Evolutionary conservation across 1,140 invertebrate genomes (phyloP).

Genomic region (Whitmania pigra): DNA sequence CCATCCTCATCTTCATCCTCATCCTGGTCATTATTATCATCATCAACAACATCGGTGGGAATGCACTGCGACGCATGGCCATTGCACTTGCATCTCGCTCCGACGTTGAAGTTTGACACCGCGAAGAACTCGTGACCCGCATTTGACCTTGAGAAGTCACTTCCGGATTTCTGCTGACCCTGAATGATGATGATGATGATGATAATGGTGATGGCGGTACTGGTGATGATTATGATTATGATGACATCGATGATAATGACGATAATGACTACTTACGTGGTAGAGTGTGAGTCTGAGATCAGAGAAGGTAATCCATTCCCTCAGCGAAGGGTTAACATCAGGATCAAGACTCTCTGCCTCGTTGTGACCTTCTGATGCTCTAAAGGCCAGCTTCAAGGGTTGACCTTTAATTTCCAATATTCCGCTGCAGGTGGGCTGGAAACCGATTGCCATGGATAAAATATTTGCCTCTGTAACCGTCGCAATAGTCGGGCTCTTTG

Average conservation of each 20-base stretch:
- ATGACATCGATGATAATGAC: neutral
- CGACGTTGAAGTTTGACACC: constrained; percentile 86
- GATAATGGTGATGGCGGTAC: neutral
- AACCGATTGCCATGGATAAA: constrained; percentile 79
- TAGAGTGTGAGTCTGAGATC: constrained; percentile 80
- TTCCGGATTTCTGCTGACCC: neutral
- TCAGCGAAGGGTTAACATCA: constrained; percentile 82
- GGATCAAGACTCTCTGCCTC: constrained; percentile 46
- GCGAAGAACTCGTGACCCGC: neutral
- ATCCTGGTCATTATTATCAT: constrained; percentile 3
- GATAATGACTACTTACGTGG: constrained; percentile 28
- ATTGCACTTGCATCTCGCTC: constrained; percentile 96
- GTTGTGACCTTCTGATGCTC: neutral
- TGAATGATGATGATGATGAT: neutral
- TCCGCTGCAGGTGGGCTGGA: constrained; percentile 95
- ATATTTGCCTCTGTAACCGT: constrained; percentile 84
- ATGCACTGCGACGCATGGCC: constrained; percentile 84
- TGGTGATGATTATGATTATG: constrained; percentile 6
- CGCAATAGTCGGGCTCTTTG: constrained; percentile 84
- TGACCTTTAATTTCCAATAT: constrained; percentile 62
- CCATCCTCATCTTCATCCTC: constrained; percentile 31
- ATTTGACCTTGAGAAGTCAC: neutral
- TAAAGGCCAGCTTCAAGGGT: neutral
- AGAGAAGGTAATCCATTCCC: constrained; percentile 96
- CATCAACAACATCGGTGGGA: constrained; percentile 51